phyloP scores from a whole-genome alignment of 2,113 vertebrate genomes.

The Myocastor coypus region DNA sequence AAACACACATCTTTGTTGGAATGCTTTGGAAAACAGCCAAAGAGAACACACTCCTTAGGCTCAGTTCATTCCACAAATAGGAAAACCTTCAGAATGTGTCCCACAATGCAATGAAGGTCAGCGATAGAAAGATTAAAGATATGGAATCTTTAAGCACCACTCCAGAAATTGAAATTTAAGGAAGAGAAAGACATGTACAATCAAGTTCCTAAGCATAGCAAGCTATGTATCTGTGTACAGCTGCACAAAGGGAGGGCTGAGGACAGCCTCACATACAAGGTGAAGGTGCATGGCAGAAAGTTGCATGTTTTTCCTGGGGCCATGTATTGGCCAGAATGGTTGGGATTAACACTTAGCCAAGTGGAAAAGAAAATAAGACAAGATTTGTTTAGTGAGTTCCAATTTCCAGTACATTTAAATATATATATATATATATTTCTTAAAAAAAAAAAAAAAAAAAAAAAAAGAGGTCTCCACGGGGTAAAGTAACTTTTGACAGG shows the following conservation, averaged over 20 bases:
- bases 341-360: conserved; percentile 74
- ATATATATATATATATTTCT: background rate
- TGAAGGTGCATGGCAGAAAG: fast-evolving
- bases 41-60: background rate
- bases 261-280: fast-evolving
- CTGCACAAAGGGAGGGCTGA: too few species aligned
- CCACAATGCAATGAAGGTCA: background rate
- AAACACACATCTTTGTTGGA: background rate
- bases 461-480: conserved; percentile 67
- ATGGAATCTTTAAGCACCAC: background rate
- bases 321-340: background rate
- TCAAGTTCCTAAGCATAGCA: background rate
- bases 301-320: fast-evolving
- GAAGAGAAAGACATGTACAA: background rate
- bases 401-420: conserved; percentile 78
- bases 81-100: background rate
- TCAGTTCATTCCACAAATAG: background rate
- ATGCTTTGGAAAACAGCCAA: background rate
- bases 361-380: conserved; percentile 39
- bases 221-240: fast-evolving
- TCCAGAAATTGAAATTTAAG: background rate
- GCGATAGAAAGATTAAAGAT: background rate
- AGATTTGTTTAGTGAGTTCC: conserved; percentile 7
- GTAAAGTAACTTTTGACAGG: conserved; percentile 74
- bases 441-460: too few species aligned